Conservation (phyloP, 2,113 vertebrate genomes). For the Azemiops feae region DNA sequence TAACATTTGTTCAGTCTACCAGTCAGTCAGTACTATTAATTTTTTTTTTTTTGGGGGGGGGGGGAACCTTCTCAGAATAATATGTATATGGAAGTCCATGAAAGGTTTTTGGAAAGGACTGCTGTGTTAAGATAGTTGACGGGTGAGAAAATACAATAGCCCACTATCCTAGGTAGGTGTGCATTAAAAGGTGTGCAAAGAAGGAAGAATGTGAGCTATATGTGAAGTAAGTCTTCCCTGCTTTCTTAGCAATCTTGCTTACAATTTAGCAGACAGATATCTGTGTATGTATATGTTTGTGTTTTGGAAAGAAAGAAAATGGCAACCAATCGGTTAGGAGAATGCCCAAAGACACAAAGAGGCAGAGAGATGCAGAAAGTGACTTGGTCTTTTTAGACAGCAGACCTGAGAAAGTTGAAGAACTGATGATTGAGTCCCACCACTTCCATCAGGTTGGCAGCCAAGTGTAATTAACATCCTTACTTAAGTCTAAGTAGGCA, state of each 20-base stretch:
- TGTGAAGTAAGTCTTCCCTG: neutral
- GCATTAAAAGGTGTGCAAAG: neutral
- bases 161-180: neutral
- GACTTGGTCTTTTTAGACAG: neutral
- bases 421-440: neutral
- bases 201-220: neutral
- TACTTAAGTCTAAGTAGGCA: neutral
- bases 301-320: neutral
- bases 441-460: neutral
- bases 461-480: neutral
- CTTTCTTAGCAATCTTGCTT: neutral
- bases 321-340: neutral
- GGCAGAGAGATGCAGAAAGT: neutral
- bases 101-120: neutral
- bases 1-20: neutral
- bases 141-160: neutral
- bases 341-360: neutral
- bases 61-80: neutral
- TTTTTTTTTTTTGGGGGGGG: neutral
- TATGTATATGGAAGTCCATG: neutral
- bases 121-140: neutral
- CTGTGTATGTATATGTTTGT: neutral
- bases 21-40: neutral
- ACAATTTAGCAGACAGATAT: neutral
- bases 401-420: neutral